Base-by-base conservation (phyloP, 2,888 invertebrate species). In the Meteorus colon region DNA sequence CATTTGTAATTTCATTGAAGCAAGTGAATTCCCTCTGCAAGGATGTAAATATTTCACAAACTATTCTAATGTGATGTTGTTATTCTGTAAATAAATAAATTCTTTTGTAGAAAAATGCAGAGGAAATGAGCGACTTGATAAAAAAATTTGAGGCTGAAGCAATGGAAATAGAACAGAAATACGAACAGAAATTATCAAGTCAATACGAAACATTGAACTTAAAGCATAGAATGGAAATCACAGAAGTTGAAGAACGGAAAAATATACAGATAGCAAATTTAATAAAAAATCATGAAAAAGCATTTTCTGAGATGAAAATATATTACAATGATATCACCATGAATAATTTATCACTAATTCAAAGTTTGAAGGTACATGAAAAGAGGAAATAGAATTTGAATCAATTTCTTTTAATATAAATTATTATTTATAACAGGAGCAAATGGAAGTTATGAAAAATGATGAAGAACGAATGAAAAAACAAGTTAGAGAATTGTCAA, bases 261-360 rank as follows among this genome's bases (percentile, higher is more conserved):
- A 97, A 97, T 89, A 93, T 93, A 70, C 97, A 97, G 87, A 93
- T 98, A 4, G 93, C 94, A 12, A 94, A 94, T 55, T 90, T 98
- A 77, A 95, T 96, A 80, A 91, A 92, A 48, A 94, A 95, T 84
- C 97, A 98, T 86, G 96, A 97, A 79, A 93, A 93, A 82, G 95
- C 96, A 0, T 96, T 97, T 87, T 92, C 93, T 62, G 96, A 98
- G 88, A 94, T 98, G 90, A 98, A 97, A 89, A 96, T 95, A 89
- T 98, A 98, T 90, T 98, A 98, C 86, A 97, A 97, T 85, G 97
- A 98, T 84, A 97, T 98, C 72, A 97, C 97, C 0, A 91, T 97
- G 16, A 98, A 98, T 89, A 98, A 98, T 90, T 91, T 98, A 80
- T 96, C 97, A 0, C 91, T 98, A 2, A 98, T 98, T 77, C 95